Conservation (phyloP, 2,113 vertebrate species). For the Nyctereutes procyonoides region DNA sequence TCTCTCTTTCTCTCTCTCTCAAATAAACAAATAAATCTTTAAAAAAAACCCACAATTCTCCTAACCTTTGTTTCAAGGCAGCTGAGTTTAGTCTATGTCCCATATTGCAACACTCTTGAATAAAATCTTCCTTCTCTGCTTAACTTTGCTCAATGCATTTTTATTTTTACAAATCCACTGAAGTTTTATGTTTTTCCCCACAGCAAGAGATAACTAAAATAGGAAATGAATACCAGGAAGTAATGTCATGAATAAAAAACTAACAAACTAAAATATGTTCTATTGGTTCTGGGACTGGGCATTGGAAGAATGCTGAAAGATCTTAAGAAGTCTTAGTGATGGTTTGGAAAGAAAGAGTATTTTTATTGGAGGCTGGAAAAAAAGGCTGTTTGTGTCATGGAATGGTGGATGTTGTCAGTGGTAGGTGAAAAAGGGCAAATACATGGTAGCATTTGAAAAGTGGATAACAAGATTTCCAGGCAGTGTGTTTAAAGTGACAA, state of each 20-base stretch:
- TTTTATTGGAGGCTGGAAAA: background rate
- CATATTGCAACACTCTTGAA: background rate
- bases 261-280: background rate
- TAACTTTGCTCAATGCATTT: background rate
- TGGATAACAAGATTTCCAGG: background rate
- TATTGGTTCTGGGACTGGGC: background rate
- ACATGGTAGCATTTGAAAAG: background rate
- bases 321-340: background rate
- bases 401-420: background rate
- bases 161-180: background rate
- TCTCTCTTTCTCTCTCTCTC: background rate
- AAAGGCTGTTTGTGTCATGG: background rate
- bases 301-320: background rate
- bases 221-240: background rate
- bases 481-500: background rate
- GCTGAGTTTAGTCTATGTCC: background rate
- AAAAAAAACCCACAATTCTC: background rate
- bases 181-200: background rate
- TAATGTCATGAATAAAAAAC: background rate
- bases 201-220: background rate
- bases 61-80: background rate
- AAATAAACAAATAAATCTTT: background rate
- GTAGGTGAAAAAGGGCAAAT: background rate
- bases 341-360: background rate
- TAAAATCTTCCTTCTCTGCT: background rate